Evolutionary conservation across 2,113 vertebrate genomes (phyloP).

Genomic region (Bolborhynchus lineola): DNA sequence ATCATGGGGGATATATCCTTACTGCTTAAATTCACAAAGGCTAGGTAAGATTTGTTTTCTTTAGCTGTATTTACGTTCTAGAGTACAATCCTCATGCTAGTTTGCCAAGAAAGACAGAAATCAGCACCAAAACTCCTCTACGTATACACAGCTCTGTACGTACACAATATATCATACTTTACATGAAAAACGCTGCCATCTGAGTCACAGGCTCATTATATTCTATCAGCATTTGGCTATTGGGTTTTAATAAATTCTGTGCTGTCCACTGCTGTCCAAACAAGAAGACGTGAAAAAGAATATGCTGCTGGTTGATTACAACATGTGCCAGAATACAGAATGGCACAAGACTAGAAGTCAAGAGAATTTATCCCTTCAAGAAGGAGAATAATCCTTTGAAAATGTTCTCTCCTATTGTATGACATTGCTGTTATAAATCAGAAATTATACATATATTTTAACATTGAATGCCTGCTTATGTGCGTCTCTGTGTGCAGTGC

Average conservation of each 20-base stretch:
- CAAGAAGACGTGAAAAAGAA: neutral
- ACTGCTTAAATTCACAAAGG: neutral
- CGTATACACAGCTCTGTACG: neutral
- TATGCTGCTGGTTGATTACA: neutral
- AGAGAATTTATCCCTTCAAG: conserved; percentile 2
- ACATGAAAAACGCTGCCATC: neutral
- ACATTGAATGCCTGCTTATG: neutral
- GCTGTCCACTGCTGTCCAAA: neutral
- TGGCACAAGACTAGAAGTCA: neutral
- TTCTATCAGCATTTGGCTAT: neutral
- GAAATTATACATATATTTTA: neutral
- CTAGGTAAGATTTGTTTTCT: neutral
- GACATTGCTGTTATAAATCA: neutral
- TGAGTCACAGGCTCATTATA: neutral
- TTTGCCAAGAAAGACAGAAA: neutral
- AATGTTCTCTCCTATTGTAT: neutral
- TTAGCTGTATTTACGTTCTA: neutral
- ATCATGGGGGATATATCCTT: neutral
- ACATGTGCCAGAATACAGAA: neutral
- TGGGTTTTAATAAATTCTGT: conserved; percentile 17
- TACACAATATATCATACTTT: neutral
- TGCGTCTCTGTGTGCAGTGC: neutral
- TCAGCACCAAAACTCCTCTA: neutral
- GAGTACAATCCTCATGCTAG: neutral
- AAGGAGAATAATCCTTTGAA: conserved; percentile 3